Percentiles rank a stretch among this genome's conserved stretches.
phyloP scores from a whole-genome alignment of 35 echinoderm and acorn worm species.

The Lytechinus pictus region DNA sequence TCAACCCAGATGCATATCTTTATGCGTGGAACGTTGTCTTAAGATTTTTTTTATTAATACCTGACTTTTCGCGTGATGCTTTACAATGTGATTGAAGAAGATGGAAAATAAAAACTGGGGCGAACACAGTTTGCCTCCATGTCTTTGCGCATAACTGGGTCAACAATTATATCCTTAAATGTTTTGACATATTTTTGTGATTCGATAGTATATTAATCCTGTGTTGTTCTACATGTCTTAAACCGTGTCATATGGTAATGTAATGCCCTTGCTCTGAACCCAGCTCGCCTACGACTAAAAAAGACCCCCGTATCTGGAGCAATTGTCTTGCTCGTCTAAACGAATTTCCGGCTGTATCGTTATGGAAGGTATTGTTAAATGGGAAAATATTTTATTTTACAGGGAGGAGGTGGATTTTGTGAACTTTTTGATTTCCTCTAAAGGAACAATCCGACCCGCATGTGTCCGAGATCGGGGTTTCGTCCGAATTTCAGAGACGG shows the following conservation, averaged over 20 bases:
- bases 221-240: conserved; percentile 19
- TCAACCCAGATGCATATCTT: conserved; percentile 1
- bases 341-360: conserved; percentile 26
- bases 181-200: conserved; percentile 55
- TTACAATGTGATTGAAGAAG: neutral
- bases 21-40: neutral
- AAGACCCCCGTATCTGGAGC: conserved; percentile 17
- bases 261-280: conserved; percentile 2
- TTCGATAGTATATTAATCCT: conserved; percentile 43
- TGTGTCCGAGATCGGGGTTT: conserved; percentile 8
- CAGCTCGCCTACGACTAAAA: conserved; percentile 14
- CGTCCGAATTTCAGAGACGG: neutral
- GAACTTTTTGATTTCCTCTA: conserved; percentile 9
- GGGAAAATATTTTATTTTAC: neutral
- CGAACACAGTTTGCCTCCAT: neutral
- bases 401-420: neutral
- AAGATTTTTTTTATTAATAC: neutral
- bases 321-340: conserved; percentile 28
- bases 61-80: neutral
- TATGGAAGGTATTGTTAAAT: neutral
- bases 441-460: neutral
- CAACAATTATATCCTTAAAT: conserved; percentile 34
- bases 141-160: conserved; percentile 21
- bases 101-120: neutral
- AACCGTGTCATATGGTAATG: neutral